Conservation (phyloP, 2,888 invertebrate genomes). For the Crocallis elinguaria region DNA sequence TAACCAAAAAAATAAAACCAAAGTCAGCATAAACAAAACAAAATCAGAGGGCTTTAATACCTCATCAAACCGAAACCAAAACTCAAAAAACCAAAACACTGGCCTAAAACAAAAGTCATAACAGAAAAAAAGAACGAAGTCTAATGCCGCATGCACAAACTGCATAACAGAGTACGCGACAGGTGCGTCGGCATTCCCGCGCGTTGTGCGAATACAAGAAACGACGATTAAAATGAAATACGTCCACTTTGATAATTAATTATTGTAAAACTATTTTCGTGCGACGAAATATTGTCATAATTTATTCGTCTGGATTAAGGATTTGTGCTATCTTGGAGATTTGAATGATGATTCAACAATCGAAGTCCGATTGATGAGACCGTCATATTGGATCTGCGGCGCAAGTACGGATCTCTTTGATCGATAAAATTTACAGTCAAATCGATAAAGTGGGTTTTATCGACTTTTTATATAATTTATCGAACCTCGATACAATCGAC, state of each 20-base stretch:
- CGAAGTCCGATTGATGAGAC: too few species aligned
- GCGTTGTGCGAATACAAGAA: conserved; percentile 70
- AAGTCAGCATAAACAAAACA: too few species aligned
- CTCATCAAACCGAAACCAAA: background rate
- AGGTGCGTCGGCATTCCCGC: conserved; percentile 68
- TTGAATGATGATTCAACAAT: too few species aligned
- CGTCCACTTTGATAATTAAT: conserved; percentile 69
- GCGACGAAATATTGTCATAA: conserved; percentile 75
- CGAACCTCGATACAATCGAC: too few species aligned
- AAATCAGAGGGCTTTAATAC: background rate
- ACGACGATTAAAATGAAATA: conserved; percentile 75
- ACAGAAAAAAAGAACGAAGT: conserved; percentile 4
- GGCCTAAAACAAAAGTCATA: background rate
- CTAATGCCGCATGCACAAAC: conserved; percentile 50
- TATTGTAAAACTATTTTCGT: conserved; percentile 60
- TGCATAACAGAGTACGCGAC: conserved; percentile 68
- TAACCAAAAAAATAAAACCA: background rate
- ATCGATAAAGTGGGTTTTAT: too few species aligned
- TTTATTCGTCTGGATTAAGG: conserved; percentile 68
- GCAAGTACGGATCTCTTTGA: too few species aligned
- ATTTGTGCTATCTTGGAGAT: conserved; percentile 34
- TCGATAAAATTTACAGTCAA: too few species aligned
- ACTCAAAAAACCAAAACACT: background rate
- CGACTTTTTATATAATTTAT: too few species aligned
- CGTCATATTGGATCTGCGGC: too few species aligned